These are phyloP conservation scores for Apis cerana DNA, from an alignment of 1,140 invertebrate species.

Conservation along the genomic window DNA sequence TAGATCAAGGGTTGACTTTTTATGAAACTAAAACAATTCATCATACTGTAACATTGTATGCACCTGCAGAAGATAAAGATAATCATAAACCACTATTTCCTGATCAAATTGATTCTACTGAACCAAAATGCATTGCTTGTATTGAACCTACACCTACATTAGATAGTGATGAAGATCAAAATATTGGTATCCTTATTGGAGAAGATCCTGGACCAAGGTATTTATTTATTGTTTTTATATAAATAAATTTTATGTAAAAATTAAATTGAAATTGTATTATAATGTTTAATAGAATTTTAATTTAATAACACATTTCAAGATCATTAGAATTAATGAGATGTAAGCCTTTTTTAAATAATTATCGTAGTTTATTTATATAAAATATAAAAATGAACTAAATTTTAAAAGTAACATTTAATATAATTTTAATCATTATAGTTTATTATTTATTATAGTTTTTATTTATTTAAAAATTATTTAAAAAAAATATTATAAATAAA, in stretches of 20 bases:
- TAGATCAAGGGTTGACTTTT: conserved; percentile 75
- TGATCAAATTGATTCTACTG: conserved; percentile 38
- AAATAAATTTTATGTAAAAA: background rate
- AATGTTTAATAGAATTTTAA: background rate
- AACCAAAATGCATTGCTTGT: conserved; percentile 71
- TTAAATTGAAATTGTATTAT: background rate
- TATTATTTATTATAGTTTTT: too few relatives aligned
- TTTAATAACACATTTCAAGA: background rate
- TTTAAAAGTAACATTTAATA: too few relatives aligned
- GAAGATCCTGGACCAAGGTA: conserved; percentile 79
- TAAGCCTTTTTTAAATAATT: too few relatives aligned
- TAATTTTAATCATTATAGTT: too few relatives aligned
- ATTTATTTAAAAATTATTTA: too few relatives aligned
- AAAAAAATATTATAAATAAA: background rate
- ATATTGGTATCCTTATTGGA: conserved; percentile 75
- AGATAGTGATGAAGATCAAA: conserved; percentile 71
- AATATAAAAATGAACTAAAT: too few relatives aligned
- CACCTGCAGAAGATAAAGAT: conserved; percentile 56
- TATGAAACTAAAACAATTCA: conserved; percentile 76
- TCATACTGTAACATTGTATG: conserved; percentile 76
- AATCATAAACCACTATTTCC: conserved; percentile 10
- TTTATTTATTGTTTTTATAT: too few relatives aligned
- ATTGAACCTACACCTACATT: conserved; percentile 76
- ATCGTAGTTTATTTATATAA: too few relatives aligned
- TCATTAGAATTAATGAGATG: too few relatives aligned